Base-by-base conservation (phyloP, 2,888 invertebrate genomes). In the Hemistola chrysoprasaria region DNA sequence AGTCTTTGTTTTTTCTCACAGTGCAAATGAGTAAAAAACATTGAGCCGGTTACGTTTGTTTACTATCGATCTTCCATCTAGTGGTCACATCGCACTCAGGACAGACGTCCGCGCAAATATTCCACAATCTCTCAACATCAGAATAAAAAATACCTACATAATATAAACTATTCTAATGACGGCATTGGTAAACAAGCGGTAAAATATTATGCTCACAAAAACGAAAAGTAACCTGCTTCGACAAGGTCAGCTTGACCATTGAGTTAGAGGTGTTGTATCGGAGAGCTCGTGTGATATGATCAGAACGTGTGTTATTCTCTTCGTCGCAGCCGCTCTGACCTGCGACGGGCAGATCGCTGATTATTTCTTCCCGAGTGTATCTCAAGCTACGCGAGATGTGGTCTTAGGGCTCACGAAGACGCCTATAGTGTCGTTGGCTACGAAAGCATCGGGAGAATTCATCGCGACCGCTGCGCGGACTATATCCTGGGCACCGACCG, bases 181-280 rank as follows among this genome's bases (percentile, higher is more conserved):
- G 47, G 28, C 47, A 54, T 41, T 47, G 50, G 50, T 40, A 61
- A 66, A 60, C 55, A 48, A 43, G 53, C 56, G 53, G 52, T 53
- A 62, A 56, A 49, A n/a, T n/a, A 45, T 54, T 25, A 26, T 29
- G 37, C 41, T 39, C 41, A 47, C 45, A 61, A 62, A 62, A 62
- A 47, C 45, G 59, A 62, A 62, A 62, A 51, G 28, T 31, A 26
- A 47, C 31, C 38, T 34, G 46, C 25, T 22, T 43, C 38, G 4
- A 28, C 61, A 69, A 65, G 67, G 67, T 43, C 58, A 42, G 37
- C 30, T 41, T 33, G 16, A 22, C 46, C 46, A 50, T 53, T 71
- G 29, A 35, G 49, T 31, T 45, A 51, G 48, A 42, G 40, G 47
- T 34, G 33, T 47, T 45, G 38, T 46, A 30, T 27, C 47, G 41